Evolutionary conservation across 2,113 vertebrate genomes (phyloP).

Genomic region (Mystacornis crossleyi): DNA sequence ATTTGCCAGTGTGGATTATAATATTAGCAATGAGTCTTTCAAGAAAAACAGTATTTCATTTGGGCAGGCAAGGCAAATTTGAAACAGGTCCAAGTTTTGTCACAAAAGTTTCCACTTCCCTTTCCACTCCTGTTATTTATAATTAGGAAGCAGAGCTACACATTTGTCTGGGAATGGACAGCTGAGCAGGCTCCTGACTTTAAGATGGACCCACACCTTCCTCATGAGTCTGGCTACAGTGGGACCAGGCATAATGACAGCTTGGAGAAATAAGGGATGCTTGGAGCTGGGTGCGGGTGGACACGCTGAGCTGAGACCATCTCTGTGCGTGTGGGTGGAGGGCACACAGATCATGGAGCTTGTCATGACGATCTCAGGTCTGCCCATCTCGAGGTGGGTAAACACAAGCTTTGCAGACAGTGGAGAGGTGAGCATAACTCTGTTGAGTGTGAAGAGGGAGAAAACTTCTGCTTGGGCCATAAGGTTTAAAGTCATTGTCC

Average conservation of each 20-base stretch:
- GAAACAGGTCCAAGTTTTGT: neutral
- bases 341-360: neutral
- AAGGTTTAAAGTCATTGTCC: accelerated
- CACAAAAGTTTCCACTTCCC: neutral
- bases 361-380: neutral
- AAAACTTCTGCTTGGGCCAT: accelerated
- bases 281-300: neutral
- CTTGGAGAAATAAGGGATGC: neutral
- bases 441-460: neutral
- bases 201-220: accelerated
- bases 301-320: neutral
- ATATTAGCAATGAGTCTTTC: neutral
- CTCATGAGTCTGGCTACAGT: neutral
- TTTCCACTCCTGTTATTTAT: neutral
- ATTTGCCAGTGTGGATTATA: conserved; percentile 8
- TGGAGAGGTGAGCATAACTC: neutral
- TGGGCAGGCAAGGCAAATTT: neutral
- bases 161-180: neutral
- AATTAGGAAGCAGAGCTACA: neutral
- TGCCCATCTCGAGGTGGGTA: neutral
- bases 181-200: neutral
- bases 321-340: neutral
- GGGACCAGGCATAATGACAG: neutral
- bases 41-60: neutral
- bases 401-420: neutral